Base-by-base conservation (phyloP, 2,888 invertebrate species). In the Torymus texanus region DNA sequence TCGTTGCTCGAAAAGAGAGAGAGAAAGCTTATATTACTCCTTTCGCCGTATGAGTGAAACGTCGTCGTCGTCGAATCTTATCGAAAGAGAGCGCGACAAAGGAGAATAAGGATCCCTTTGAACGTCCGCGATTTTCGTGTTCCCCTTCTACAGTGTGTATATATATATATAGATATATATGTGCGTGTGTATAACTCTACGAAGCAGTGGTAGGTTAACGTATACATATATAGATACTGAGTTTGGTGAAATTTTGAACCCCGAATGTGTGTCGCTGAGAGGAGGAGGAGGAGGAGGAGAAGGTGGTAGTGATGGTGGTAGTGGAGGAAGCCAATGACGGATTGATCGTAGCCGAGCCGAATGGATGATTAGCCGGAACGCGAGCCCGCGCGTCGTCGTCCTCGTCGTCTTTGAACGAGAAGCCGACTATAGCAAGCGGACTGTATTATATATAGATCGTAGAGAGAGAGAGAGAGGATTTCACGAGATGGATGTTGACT, bases 21-120 rank as follows among this genome's bases (percentile, higher is more conserved):
- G 41, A 16, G 72, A 41, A 50, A 53, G 63, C 76, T 76, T 76
- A 70, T 76, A 76, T 76, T 76, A 76, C 70, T 41, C 8, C 76
- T 76, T 76, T 53, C 61, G n/a, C 59, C 61, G 61, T 67, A 61
- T 59, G 75, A 75, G 61, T 50, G 21, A 10, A 12, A 18, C 21
- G 66, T 18, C 12, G 62, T 62, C 62, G 12, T 24, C 55, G 18
- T 29, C 50, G 18, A 41, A 59, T 70, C 58, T 70, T 58, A 21
- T n/a, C 41, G 21, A 62, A 18, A 41, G 55, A n/a, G 55, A 16
- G 2, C 24, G 63, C 59, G 75, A 75, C 75, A 75, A 75, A 75
- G 75, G 66, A 63, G 29, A 29, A 58, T 58, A 65, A 65, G 58
- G 58, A 68, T 62, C 55, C 70, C 70, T 76, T 71, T 71, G 70